These are phyloP conservation scores for Calidris pugnax DNA, from an alignment of 2,113 vertebrate genomes.

Conservation along the genomic window DNA sequence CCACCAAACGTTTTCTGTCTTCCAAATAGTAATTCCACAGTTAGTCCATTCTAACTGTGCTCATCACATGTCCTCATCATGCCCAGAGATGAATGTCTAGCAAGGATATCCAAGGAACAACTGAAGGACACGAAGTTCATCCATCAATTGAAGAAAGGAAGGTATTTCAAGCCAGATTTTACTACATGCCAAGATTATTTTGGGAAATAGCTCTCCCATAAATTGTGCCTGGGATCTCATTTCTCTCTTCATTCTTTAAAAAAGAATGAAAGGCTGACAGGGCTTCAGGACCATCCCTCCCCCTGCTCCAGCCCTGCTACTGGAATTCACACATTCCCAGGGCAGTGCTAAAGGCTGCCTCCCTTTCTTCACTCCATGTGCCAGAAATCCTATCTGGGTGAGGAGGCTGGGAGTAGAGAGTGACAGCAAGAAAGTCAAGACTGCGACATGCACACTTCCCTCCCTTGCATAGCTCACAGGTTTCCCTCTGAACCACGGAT, in stretches of 20 bases:
- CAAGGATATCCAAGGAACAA: not conserved
- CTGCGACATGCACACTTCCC: not conserved
- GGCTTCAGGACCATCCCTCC: not conserved
- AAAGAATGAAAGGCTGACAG: slow-evolving; percentile 5
- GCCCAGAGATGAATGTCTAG: not conserved
- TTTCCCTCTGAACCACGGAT: not conserved
- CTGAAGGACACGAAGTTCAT: not conserved
- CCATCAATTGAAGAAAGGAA: not conserved
- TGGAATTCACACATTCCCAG: slow-evolving; percentile 61
- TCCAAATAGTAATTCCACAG: not conserved
- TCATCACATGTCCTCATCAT: not conserved
- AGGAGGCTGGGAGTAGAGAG: not conserved
- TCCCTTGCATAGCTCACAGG: not conserved
- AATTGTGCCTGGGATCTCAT: slow-evolving; percentile 11
- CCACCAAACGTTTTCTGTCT: not conserved
- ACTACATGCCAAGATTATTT: slow-evolving; percentile 21
- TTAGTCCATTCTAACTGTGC: not conserved
- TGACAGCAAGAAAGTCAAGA: not conserved
- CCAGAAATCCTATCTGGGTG: slow-evolving; percentile 35
- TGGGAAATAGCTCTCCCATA: not conserved
- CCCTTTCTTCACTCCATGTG: not conserved
- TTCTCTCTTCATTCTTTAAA: slow-evolving; percentile 4
- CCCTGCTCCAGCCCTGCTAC: not conserved
- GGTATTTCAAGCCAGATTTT: slow-evolving; percentile 16
- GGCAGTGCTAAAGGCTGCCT: not conserved